Percentiles rank a stretch among this genome's conserved stretches.
These are phyloP conservation scores for Oikopleura vanhoeffeni DNA, from an alignment of 23 tunicate species.

Conservation along the genomic window DNA sequence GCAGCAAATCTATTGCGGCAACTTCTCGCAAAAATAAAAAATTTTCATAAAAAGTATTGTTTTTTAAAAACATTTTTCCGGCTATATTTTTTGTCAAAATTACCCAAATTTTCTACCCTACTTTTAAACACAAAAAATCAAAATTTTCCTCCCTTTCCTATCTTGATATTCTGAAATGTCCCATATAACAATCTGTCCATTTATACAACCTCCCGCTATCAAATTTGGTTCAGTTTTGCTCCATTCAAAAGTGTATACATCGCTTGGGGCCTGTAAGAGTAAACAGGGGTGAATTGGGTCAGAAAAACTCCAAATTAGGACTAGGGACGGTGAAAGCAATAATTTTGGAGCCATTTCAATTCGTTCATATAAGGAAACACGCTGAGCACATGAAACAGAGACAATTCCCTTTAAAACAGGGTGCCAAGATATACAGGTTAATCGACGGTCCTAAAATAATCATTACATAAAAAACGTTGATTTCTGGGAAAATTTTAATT, in stretches of 20 bases:
- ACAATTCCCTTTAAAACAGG: slow-evolving; percentile 72
- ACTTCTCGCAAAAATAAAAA: too few species aligned
- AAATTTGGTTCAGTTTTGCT: slow-evolving; percentile 73
- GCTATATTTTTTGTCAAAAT: too few species aligned
- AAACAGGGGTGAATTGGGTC: slow-evolving; percentile 96
- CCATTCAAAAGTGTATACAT: slow-evolving; percentile 25
- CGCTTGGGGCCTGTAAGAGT: slow-evolving; percentile 78
- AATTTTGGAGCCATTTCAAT: slow-evolving; percentile 46
- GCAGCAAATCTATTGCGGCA: too few species aligned
- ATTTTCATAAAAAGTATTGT: too few species aligned
- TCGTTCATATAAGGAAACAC: slow-evolving; percentile 44
- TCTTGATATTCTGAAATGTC: slow-evolving; percentile 55
- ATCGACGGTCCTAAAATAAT: slow-evolving; percentile 55
- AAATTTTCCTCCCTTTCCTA: too few species aligned
- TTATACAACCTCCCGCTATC: slow-evolving; percentile 93
- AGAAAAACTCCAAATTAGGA: slow-evolving; percentile 82
- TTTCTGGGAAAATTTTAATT: too few species aligned
- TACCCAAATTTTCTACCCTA: too few species aligned
- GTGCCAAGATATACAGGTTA: slow-evolving; percentile 86
- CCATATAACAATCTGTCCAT: slow-evolving; percentile 89
- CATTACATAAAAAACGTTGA: slow-evolving; percentile 1
- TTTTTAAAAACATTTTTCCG: too few species aligned
- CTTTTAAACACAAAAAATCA: too few species aligned
- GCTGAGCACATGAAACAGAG: slow-evolving; percentile 68
- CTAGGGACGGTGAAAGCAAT: slow-evolving; percentile 38